phyloP scores from a whole-genome alignment of 2,888 invertebrate genomes.

The Pseudeuparius sepicola region DNA sequence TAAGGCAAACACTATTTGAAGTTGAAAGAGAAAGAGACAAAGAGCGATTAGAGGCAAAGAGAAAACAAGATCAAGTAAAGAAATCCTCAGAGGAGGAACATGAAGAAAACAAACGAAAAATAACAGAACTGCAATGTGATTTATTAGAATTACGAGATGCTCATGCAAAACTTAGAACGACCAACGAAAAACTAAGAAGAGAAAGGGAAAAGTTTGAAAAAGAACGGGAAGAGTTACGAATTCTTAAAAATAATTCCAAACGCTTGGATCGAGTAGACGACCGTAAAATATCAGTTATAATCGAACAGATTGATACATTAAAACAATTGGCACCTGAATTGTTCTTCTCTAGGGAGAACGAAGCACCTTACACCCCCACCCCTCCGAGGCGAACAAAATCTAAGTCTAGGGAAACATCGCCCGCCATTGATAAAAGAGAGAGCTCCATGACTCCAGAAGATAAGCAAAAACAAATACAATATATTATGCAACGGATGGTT shows the following conservation, averaged over 20 bases:
- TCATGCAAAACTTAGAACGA: conserved; percentile 81
- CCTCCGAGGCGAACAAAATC: conserved; percentile 61
- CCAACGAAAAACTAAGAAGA: conserved; percentile 79
- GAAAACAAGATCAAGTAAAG: conserved; percentile 76
- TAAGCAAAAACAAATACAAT: conserved; percentile 33
- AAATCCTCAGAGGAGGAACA: conserved; percentile 80
- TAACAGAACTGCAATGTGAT: conserved; percentile 75
- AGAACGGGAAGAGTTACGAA: conserved; percentile 55
- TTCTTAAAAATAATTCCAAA: conserved; percentile 37
- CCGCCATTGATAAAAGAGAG: conserved; percentile 45
- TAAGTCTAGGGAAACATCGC: conserved; percentile 62
- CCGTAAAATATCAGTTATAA: conserved; percentile 57
- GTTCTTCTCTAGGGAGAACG: conserved; percentile 41
- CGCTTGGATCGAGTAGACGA: conserved; percentile 56
- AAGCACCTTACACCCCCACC: conserved; percentile 51
- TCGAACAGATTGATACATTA: conserved; percentile 66
- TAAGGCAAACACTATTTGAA: conserved; percentile 80
- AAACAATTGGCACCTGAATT: conserved; percentile 69
- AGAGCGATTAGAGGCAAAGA: conserved; percentile 76
- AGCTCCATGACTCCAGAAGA: conserved; percentile 40
- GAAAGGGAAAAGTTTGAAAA: conserved; percentile 80
- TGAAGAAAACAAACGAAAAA: conserved; percentile 78
- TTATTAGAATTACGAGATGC: conserved; percentile 80
- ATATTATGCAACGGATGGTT: conserved; percentile 52
- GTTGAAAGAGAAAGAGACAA: conserved; percentile 85